These are phyloP conservation scores for Harpagifer antarcticus DNA, from an alignment of 2,797 vertebrate genomes.

Conservation along the genomic window DNA sequence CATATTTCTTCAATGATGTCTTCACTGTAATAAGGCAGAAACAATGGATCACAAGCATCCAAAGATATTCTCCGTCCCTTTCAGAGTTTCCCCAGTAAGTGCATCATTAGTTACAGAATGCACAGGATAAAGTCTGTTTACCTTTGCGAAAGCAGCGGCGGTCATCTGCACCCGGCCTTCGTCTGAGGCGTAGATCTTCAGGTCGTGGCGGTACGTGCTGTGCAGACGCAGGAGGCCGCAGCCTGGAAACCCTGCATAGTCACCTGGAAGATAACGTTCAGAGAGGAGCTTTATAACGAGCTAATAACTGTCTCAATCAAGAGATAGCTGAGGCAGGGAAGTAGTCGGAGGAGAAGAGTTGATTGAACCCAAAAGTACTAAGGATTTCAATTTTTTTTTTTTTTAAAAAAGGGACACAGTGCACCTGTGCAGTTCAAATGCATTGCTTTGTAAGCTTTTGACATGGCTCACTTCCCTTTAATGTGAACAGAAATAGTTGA, in stretches of 20 bases:
- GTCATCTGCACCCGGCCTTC: constrained; percentile 98
- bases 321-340: not conserved
- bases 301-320: not conserved
- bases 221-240: constrained; percentile 96
- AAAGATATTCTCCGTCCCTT: too few species aligned
- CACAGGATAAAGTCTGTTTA: constrained; percentile 45
- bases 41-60: not conserved
- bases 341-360: constrained; percentile 33
- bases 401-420: constrained; percentile 4
- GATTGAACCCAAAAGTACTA: constrained; percentile 45
- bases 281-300: not conserved
- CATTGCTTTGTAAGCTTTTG: constrained; percentile 18
- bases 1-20: not conserved
- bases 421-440: constrained; percentile 50
- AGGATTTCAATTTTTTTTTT: constrained; percentile 21
- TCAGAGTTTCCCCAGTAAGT: too few species aligned
- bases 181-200: constrained; percentile 98
- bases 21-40: not conserved
- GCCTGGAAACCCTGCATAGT: constrained; percentile 97
- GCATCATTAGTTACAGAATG: not conserved
- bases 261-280: constrained; percentile 81
- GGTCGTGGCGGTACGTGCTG: constrained; percentile 97
- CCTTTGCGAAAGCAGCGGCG: constrained; percentile 97
- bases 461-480: constrained; percentile 18
- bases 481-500: constrained; percentile 1